These are phyloP conservation scores for Chalcosyrphus nemorum DNA, from an alignment of 2,888 invertebrate species.

Conservation along the genomic window DNA sequence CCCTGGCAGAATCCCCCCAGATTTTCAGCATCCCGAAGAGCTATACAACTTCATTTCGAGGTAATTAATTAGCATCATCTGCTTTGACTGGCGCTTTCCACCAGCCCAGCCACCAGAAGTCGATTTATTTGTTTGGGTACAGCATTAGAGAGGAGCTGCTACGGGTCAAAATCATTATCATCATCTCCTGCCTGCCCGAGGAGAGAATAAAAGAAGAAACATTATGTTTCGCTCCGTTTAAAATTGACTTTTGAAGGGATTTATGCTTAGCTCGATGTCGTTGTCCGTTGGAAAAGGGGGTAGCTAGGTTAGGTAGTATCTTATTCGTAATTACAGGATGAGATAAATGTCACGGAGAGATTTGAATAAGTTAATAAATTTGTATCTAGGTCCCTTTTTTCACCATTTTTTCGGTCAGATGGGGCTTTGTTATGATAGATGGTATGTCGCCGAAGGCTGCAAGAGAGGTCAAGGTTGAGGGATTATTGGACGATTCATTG, in stretches of 20 bases:
- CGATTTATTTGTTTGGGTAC: conserved; percentile 69
- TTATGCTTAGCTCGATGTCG: neutral
- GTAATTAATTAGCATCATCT: conserved; percentile 73
- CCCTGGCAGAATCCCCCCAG: neutral
- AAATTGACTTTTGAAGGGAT: conserved; percentile 67
- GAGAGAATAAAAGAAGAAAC: conserved; percentile 36
- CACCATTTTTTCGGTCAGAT: conserved; percentile 13
- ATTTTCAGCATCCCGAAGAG: neutral
- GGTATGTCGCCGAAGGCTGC: conserved; percentile 37
- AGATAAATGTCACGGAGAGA: conserved; percentile 72
- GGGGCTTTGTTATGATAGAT: conserved; percentile 60
- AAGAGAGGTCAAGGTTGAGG: conserved; percentile 63
- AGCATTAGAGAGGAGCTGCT: conserved; percentile 31
- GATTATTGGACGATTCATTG: conserved; percentile 63
- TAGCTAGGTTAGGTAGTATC: too few relatives aligned
- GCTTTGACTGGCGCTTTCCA: conserved; percentile 47
- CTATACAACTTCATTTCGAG: conserved; percentile 66
- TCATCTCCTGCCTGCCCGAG: neutral
- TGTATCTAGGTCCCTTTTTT: conserved; percentile 42
- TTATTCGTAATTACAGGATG: conserved; percentile 63
- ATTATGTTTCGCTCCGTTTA: conserved; percentile 57
- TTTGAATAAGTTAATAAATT: conserved; percentile 73
- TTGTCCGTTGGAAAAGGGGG: neutral
- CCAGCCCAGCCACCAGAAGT: conserved; percentile 44
- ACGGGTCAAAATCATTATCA: conserved; percentile 69